Evolutionary conservation across 2,797 vertebrate genomes (phyloP).

Genomic region (Urocyon cinereoargenteus): DNA sequence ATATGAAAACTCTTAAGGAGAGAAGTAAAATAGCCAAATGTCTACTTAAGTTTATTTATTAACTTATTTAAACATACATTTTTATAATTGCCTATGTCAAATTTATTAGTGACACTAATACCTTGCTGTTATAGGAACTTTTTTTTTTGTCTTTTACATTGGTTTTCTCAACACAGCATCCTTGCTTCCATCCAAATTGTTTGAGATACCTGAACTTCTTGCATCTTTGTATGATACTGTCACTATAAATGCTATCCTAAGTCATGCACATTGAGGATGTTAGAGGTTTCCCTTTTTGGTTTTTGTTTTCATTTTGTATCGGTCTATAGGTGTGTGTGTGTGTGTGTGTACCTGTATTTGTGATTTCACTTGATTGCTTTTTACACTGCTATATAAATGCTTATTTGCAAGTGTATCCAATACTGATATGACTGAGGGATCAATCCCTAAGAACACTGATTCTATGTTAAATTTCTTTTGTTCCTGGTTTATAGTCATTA

Average conservation of each 20-base stretch:
- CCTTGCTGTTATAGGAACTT: neutral
- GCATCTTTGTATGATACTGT: neutral
- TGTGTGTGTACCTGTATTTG: neutral
- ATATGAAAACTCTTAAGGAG: conserved; percentile 32
- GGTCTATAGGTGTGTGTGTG: neutral
- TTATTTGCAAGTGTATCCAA: neutral
- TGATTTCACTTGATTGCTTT: neutral
- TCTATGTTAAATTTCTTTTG: neutral
- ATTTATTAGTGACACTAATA: neutral
- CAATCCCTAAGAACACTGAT: neutral
- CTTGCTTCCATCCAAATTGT: neutral
- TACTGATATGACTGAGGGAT: neutral
- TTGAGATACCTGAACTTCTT: neutral
- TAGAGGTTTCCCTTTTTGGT: neutral
- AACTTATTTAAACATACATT: neutral
- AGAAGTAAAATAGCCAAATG: neutral
- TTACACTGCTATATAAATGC: neutral
- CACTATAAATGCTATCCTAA: neutral
- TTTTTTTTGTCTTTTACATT: neutral
- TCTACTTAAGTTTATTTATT: neutral
- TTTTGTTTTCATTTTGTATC: neutral
- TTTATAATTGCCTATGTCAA: conserved; percentile 3
- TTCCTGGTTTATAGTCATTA: neutral
- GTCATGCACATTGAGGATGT: neutral
- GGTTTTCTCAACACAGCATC: neutral